These are phyloP conservation scores for Drosophila repletoides DNA, from an alignment of 1,140 invertebrate genomes.

Conservation along the genomic window DNA sequence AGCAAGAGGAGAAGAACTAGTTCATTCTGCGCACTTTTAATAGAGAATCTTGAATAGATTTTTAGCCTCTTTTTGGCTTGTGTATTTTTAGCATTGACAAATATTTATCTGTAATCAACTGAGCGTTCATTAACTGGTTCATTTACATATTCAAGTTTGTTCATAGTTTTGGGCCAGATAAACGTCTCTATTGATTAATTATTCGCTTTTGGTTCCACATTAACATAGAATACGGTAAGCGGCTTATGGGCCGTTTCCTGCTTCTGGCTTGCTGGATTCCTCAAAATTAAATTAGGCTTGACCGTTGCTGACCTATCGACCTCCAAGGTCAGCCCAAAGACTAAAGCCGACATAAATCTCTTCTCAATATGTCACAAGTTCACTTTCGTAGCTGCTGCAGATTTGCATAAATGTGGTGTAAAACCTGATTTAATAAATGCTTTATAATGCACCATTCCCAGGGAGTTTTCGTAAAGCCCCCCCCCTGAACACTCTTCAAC, in stretches of 20 bases:
- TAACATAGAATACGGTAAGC: neutral
- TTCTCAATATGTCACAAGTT: neutral
- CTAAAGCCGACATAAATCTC: neutral
- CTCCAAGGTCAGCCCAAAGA: conserved; percentile 3
- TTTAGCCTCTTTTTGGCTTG: no score
- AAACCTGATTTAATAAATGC: conserved; percentile 39
- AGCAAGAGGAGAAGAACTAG: no score
- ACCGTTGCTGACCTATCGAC: neutral
- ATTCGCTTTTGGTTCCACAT: conserved; percentile 1
- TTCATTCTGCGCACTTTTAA: no score
- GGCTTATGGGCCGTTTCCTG: neutral
- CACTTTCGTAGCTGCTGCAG: neutral
- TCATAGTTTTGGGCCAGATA: neutral
- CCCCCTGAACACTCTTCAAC: conserved; percentile 43
- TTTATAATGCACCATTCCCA: neutral
- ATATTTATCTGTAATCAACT: conserved; percentile 4
- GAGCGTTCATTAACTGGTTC: conserved; percentile 15
- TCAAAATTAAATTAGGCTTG: neutral
- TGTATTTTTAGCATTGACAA: neutral
- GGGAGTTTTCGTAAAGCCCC: conserved; percentile 19
- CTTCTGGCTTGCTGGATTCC: neutral
- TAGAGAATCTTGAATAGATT: no score
- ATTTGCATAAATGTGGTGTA: conserved; percentile 49
- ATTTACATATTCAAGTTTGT: conserved; percentile 13
- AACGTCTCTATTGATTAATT: conserved; percentile 5